These are phyloP conservation scores for Psittacus erithacus DNA, from an alignment of 2,113 vertebrate genomes.

Conservation along the genomic window DNA sequence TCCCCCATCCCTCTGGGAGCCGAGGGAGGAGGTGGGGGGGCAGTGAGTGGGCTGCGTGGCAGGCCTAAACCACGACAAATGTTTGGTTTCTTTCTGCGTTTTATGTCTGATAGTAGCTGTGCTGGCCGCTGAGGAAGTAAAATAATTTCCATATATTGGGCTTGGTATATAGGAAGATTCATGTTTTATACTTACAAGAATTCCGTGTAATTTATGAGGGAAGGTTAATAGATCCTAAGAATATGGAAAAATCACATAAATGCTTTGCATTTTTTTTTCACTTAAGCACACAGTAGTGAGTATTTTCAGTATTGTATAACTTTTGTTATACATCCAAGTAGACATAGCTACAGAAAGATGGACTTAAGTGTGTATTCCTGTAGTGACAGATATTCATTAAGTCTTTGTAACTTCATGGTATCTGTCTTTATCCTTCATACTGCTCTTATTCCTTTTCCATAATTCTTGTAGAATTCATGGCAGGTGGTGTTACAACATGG, in stretches of 20 bases:
- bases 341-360: not conserved
- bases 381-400: not conserved
- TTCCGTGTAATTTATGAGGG: not conserved
- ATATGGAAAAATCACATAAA: not conserved
- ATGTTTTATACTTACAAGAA: not conserved
- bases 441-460: not conserved
- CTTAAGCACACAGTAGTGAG: not conserved
- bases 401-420: not conserved
- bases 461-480: not conserved
- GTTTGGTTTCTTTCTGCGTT: not conserved
- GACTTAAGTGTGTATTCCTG: not conserved
- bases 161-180: not conserved
- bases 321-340: not conserved
- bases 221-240: not conserved
- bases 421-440: not conserved
- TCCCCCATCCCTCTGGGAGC: too few species aligned
- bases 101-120: not conserved
- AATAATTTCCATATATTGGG: not conserved
- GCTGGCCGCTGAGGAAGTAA: not conserved
- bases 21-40: too few species aligned
- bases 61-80: too few species aligned
- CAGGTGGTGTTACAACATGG: not conserved
- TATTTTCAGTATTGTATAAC: not conserved
- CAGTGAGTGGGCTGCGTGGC: too few species aligned
- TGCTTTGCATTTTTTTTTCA: not conserved